These are phyloP conservation scores for Coleophora deauratella DNA, from an alignment of 2,888 invertebrate genomes.

Conservation along the genomic window DNA sequence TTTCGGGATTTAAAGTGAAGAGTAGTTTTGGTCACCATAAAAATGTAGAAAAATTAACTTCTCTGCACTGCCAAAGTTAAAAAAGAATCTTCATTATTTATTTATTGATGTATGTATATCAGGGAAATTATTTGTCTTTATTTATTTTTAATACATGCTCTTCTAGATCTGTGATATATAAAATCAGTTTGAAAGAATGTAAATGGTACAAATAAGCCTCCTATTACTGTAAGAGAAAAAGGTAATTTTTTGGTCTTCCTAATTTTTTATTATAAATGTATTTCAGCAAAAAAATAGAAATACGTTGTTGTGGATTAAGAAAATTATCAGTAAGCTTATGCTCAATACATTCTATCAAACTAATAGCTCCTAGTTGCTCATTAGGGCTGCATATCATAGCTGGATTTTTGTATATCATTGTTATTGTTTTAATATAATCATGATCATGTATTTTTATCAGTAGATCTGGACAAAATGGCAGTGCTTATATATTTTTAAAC, in stretches of 20 bases:
- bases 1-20: conserved; percentile 68
- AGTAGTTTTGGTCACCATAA: conserved; percentile 45
- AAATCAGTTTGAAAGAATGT: background rate
- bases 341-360: background rate
- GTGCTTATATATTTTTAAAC: background rate
- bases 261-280: conserved; percentile 3
- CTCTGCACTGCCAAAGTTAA: background rate
- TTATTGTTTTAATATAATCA: background rate
- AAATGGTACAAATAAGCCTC: no score
- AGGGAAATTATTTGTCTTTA: background rate
- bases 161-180: conserved; percentile 11
- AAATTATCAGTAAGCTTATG: background rate
- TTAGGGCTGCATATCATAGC: background rate
- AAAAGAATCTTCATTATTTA: background rate
- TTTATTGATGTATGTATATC: background rate
- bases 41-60: conserved; percentile 1
- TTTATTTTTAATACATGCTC: background rate
- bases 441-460: background rate
- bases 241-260: background rate
- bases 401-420: conserved; percentile 10
- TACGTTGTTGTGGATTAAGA: background rate
- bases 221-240: no score
- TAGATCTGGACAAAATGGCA: background rate
- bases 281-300: no score
- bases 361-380: background rate